Percentiles rank a stretch among this genome's conserved stretches.
These are phyloP conservation scores for Apamea monoglypha DNA, from an alignment of 2,888 invertebrate species.

Conservation along the genomic window DNA sequence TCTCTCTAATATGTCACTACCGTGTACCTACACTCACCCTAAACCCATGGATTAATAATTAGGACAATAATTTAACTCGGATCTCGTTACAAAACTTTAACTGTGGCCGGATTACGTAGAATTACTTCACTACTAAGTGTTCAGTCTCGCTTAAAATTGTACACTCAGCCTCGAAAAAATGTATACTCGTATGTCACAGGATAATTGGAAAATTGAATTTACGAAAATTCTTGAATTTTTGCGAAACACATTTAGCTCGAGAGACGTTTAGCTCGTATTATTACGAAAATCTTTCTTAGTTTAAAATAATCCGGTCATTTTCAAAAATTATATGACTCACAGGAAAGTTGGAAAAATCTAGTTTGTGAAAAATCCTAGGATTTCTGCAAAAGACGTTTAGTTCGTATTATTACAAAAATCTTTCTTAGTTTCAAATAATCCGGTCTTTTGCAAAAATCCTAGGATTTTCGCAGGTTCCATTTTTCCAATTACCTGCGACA, in stretches of 20 bases:
- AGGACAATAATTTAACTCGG: slow-evolving; percentile 54
- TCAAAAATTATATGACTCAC: no score
- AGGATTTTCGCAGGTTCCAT: background rate
- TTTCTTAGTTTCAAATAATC: no score
- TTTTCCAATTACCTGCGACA: background rate
- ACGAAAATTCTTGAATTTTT: background rate
- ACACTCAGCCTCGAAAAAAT: background rate
- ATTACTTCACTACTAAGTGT: slow-evolving; percentile 58
- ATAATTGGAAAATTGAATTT: background rate
- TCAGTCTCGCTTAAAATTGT: slow-evolving; percentile 35
- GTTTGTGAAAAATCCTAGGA: no score
- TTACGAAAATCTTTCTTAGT: background rate
- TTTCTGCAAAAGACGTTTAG: no score
- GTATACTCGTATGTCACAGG: background rate
- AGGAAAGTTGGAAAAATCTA: no score
- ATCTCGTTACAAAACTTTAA: slow-evolving; percentile 63
- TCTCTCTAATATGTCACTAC: slow-evolving; percentile 29
- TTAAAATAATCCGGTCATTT: background rate
- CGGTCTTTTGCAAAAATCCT: background rate
- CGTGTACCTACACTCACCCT: slow-evolving; percentile 15
- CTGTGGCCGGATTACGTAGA: slow-evolving; percentile 52
- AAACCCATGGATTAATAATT: slow-evolving; percentile 53
- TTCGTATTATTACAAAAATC: no score
- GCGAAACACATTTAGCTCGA: background rate
- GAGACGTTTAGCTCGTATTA: background rate